These are phyloP conservation scores for Bradypodion ventrale DNA, from an alignment of 2,797 vertebrate genomes.

Conservation along the genomic window DNA sequence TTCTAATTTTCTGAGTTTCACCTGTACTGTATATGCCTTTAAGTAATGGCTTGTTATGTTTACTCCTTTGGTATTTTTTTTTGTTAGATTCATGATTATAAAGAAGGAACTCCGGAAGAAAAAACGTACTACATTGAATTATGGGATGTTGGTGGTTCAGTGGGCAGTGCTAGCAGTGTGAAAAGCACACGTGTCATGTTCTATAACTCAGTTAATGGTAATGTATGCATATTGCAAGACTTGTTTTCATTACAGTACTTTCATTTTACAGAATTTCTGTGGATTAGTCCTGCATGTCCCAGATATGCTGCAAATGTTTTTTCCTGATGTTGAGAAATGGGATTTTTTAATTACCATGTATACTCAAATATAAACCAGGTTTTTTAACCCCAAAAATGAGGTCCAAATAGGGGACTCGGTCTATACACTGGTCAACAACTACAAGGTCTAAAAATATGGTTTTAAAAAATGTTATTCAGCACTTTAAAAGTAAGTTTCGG, in stretches of 20 bases:
- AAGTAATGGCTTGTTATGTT: not conserved
- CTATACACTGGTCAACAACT: too few relatives aligned
- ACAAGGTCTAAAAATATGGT: too few relatives aligned
- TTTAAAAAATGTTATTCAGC: too few relatives aligned
- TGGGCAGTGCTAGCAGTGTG: conserved; percentile 92
- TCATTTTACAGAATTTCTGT: not conserved
- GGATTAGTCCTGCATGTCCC: not conserved
- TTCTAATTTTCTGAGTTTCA: too few relatives aligned
- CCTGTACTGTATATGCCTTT: not conserved
- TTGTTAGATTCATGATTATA: conserved; percentile 94
- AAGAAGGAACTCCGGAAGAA: conserved; percentile 96
- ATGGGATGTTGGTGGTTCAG: conserved; percentile 96
- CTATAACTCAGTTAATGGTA: conserved; percentile 96
- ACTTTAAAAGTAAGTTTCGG: too few relatives aligned
- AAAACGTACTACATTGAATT: conserved; percentile 96
- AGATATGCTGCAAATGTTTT: not conserved
- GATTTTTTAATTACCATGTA: too few relatives aligned
- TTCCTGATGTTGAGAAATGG: not conserved
- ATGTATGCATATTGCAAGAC: conserved; percentile 38
- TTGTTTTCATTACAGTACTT: not conserved
- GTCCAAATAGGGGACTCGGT: too few relatives aligned
- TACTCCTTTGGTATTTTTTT: conserved; percentile 33
- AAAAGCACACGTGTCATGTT: conserved; percentile 97
- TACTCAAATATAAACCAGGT: too few relatives aligned
- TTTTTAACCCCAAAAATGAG: too few relatives aligned